These are phyloP conservation scores for Varanus salvator DNA, from an alignment of 2,113 vertebrate species.

Conservation along the genomic window DNA sequence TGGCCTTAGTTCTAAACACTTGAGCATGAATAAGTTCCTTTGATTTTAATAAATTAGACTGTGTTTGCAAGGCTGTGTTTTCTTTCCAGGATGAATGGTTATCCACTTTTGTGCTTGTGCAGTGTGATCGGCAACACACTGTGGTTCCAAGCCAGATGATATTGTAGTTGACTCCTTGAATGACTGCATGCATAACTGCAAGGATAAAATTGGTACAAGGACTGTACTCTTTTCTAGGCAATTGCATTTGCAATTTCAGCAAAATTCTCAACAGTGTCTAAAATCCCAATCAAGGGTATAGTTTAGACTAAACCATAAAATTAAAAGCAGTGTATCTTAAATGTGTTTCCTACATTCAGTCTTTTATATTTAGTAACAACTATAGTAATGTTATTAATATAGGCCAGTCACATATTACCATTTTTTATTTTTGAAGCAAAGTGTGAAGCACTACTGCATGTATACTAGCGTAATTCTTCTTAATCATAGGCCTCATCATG, in stretches of 20 bases:
- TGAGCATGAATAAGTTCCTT: neutral
- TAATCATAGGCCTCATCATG: neutral
- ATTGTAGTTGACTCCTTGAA: neutral
- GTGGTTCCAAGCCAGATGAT: neutral
- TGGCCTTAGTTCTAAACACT: slow-evolving; percentile 8
- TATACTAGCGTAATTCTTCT: neutral
- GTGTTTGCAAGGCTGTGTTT: neutral
- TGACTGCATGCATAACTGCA: neutral
- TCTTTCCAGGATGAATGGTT: neutral
- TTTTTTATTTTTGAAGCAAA: neutral
- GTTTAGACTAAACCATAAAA: neutral
- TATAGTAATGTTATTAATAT: neutral
- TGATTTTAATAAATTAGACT: slow-evolving; percentile 25
- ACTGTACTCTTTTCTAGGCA: neutral
- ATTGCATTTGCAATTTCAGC: neutral
- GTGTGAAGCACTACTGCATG: neutral
- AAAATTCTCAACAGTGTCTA: neutral
- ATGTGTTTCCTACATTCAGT: neutral
- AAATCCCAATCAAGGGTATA: neutral
- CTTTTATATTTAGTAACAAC: neutral
- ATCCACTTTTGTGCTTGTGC: neutral
- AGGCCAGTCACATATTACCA: neutral
- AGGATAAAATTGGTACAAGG: neutral
- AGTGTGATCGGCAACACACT: neutral
- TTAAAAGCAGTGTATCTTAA: neutral